phyloP scores from a whole-genome alignment of 92 coral and sea anemone species.

The Nematostella vectensis region DNA sequence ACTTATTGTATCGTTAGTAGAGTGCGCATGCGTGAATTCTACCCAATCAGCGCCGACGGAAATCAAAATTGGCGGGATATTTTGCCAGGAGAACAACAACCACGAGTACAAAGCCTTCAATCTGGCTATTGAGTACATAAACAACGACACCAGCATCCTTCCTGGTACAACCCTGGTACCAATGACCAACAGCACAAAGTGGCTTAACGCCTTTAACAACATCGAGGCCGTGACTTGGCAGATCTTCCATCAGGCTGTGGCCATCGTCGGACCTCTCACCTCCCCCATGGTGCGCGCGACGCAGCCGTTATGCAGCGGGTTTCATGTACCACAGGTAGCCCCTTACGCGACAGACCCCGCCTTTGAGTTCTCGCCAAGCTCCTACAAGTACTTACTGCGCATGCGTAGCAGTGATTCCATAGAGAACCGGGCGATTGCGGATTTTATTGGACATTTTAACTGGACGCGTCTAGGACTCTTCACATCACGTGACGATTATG shows the following conservation, averaged over 20 bases:
- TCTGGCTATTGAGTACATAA: conserved; percentile 61
- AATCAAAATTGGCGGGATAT: conserved; percentile 62
- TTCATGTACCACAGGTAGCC: conserved; percentile 67
- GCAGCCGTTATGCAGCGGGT: conserved; percentile 60
- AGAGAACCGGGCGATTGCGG: conserved; percentile 58
- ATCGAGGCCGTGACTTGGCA: conserved; percentile 68
- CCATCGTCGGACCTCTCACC: conserved; percentile 64
- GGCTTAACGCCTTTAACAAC: conserved; percentile 50
- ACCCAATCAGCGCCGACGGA: conserved; percentile 18
- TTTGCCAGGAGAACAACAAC: conserved; percentile 24
- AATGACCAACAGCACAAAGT: conserved; percentile 45
- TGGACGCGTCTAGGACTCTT: conserved; percentile 78
- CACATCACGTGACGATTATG: conserved; percentile 68
- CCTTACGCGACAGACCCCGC: conserved; percentile 80
- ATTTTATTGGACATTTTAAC: conserved; percentile 55
- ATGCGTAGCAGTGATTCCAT: conserved; percentile 69
- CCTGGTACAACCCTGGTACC: conserved; percentile 51
- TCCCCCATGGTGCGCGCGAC: conserved; percentile 57
- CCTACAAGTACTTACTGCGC: conserved; percentile 60
- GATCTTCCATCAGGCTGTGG: conserved; percentile 58
- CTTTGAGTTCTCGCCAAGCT: conserved; percentile 50
- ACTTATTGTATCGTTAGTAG: no score
- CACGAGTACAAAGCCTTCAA: conserved; percentile 48
- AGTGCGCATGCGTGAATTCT: no score
- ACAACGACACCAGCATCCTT: conserved; percentile 48